These are phyloP conservation scores for Chaenogobius annularis DNA, from an alignment of 2,113 vertebrate genomes.

Conservation along the genomic window DNA sequence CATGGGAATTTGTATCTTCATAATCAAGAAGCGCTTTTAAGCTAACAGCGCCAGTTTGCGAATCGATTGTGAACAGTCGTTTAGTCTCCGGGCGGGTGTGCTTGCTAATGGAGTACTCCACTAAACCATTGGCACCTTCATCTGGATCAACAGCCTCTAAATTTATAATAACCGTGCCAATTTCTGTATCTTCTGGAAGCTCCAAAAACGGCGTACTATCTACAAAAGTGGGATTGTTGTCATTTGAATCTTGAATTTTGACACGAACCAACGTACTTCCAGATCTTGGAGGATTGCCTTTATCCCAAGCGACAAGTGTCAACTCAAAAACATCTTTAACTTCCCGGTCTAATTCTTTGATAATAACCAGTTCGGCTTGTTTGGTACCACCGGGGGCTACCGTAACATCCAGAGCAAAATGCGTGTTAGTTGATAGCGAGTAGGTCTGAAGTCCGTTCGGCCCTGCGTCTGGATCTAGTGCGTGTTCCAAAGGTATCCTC, in stretches of 20 bases:
- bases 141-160: constrained; percentile 88
- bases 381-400: constrained; percentile 77
- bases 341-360: constrained; percentile 89
- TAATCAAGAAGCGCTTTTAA: constrained; percentile 83
- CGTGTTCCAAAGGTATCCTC: constrained; percentile 87
- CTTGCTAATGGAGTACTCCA: constrained; percentile 88
- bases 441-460: constrained; percentile 84
- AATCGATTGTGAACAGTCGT: constrained; percentile 80
- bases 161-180: constrained; percentile 82
- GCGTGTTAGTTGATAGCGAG: constrained; percentile 80
- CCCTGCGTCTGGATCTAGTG: constrained; percentile 83
- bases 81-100: constrained; percentile 80
- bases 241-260: constrained; percentile 89
- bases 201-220: constrained; percentile 79
- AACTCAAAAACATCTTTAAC: constrained; percentile 82
- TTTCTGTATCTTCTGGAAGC: constrained; percentile 82
- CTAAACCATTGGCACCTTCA: constrained; percentile 89
- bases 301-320: constrained; percentile 83
- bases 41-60: constrained; percentile 78
- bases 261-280: constrained; percentile 84
- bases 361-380: constrained; percentile 84
- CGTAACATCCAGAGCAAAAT: constrained; percentile 86
- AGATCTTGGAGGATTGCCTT: constrained; percentile 84
- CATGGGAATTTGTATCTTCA: constrained; percentile 79
- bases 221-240: constrained; percentile 89